Base-by-base conservation (phyloP, 2,888 invertebrate genomes). In the Asteroscopus sphinx region DNA sequence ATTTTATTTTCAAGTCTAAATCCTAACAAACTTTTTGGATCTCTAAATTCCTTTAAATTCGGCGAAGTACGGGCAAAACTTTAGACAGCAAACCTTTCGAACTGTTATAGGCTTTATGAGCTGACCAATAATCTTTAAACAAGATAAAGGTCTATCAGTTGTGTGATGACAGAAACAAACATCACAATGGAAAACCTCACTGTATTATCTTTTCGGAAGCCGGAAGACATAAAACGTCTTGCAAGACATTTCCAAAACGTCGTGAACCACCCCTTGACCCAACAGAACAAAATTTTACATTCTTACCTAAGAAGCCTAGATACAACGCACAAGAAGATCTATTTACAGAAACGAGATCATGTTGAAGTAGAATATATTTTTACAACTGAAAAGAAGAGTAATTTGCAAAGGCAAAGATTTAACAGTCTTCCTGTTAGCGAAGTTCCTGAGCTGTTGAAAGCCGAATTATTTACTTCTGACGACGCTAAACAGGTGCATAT, bases 311-410 rank as follows among this genome's bases (percentile, higher is more conserved):
- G 68, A 45, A 85, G 82, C 53, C 66, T 93, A 26, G 83, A 92
- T 40, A 85, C 86, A 2, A 88, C 84, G 47, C 93, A 93, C 73
- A 83, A 81, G 35, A 85, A 76, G 30, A 88, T 92, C 12, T 92
- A 87, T 66, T 71, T 87, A 6, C 87, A 87, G 59, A 88, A 86
- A 59, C 85, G 93, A 2, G 94, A 94, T 1, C 79, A 79, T 2
- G 89, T 92, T 0, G 91, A 93, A 56, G 94, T 94, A 0, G 94
- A 94, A 64, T 94, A 93, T 62, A 93, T 94, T 28, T 92, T 93
- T 64, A 92, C 93, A 0, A 93, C 94, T 2, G 94, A 93, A 61
- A 94, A 93, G 71, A 93, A 93, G 41, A 92, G 91, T 64, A 89
- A 85, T 49, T 59, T 93, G 7, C 94, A 94, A 21, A 64, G 94